Evolutionary conservation across 2,113 vertebrate genomes (phyloP), one percentile per base, ranked within the genome.

Genomic region (Kryptolebias marmoratus): DNA sequence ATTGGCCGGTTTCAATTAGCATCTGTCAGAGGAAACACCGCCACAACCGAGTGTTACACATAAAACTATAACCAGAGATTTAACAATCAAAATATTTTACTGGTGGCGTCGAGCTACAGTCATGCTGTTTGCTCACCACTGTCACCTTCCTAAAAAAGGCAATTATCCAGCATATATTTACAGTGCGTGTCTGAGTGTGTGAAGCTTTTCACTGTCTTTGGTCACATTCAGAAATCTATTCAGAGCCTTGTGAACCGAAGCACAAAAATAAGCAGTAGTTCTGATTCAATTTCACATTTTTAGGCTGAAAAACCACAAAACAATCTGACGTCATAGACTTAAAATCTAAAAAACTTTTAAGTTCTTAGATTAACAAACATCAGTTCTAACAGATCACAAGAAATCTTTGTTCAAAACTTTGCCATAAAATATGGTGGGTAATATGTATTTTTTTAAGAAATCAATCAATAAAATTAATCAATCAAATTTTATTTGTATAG

Each of bases 1-100:
- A 93, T 92, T 91, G 84, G 88, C 73, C 85, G 62, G 84, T 88
- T 93, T 92, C 88, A 91, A 91, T 93, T 91, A 92, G 88, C 66
- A 18, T n/a, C 71, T 80, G 88, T 87, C 90, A 86, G 73, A 82
- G 68, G 72, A 68, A 85, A 75, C 54, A 50, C 75, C 66, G 73
- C 77, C 0, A 56, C 11, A 47, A 57, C 81, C 60, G 66, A 82
- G 69, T 64, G 70, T 74, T 76, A 70, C 81, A 65, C 59, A 62
- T 66, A 75, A 79, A 68, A 79, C 79, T 73, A 52, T 73, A 64
- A 76, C 81, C 5, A 62, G 64, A 71, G 68, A 63, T 86, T 90
- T 88, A 90, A 89, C 84, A 83, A 88, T 84, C 80, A 79, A 86
- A 85, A 84, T 84, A 81, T 78, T 82, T 82, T 75, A 52, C 70